Evolutionary conservation across 2,113 vertebrate genomes (phyloP).

Genomic region (Larimichthys polyactis): DNA sequence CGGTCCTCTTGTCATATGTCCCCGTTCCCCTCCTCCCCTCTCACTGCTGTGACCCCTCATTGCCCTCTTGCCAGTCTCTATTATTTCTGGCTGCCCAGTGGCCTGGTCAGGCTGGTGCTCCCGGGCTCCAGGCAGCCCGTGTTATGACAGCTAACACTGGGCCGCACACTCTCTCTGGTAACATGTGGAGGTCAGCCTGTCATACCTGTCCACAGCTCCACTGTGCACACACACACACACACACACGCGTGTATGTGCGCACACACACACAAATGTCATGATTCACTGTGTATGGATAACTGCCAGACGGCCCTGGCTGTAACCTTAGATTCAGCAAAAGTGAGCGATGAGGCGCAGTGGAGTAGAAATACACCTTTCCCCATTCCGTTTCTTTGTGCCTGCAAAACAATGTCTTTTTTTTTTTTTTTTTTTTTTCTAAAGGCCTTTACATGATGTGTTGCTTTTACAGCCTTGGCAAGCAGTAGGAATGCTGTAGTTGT

Average conservation of each 20-base stretch:
- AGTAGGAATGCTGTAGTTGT: slow-evolving; percentile 46
- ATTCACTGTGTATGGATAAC: slow-evolving; percentile 70
- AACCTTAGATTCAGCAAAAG: slow-evolving; percentile 67
- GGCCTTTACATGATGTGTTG: slow-evolving; percentile 56
- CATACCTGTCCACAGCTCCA: slow-evolving; percentile 74
- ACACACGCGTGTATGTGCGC: neutral
- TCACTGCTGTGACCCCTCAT: slow-evolving; percentile 65
- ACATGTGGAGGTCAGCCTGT: slow-evolving; percentile 78
- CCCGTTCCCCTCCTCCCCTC: slow-evolving; percentile 11
- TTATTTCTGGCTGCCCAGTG: slow-evolving; percentile 79
- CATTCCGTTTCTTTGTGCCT: slow-evolving; percentile 48
- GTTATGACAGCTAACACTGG: slow-evolving; percentile 80
- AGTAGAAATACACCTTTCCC: slow-evolving; percentile 58
- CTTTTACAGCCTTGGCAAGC: slow-evolving; percentile 46
- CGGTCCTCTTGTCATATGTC: slow-evolving; percentile 59
- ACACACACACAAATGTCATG: slow-evolving; percentile 26
- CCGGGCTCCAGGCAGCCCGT: slow-evolving; percentile 64
- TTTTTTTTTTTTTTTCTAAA: slow-evolving; percentile 46
- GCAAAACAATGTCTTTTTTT: slow-evolving; percentile 54
- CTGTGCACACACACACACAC: slow-evolving; percentile 35
- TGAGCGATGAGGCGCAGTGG: slow-evolving; percentile 61
- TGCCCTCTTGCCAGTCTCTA: slow-evolving; percentile 81
- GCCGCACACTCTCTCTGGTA: slow-evolving; percentile 75
- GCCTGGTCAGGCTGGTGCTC: slow-evolving; percentile 71
- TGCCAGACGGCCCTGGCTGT: slow-evolving; percentile 63